phyloP scores from a whole-genome alignment of 2,113 vertebrate species.

The Prunella himalayana region DNA sequence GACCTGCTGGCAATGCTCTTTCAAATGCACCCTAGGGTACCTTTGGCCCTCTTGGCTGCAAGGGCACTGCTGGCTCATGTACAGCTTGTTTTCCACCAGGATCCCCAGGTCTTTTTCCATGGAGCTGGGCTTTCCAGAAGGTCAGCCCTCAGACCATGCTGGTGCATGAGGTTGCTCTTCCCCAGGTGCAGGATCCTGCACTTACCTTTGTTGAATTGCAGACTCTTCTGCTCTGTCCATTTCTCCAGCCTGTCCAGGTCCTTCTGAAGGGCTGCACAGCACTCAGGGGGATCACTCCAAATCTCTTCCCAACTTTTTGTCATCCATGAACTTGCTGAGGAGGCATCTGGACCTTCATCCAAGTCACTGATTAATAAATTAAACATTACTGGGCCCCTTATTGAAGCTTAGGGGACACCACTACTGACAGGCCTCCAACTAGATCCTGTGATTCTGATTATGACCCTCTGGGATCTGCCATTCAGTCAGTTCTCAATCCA shows the following conservation, averaged over 20 bases:
- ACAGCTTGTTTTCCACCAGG: not conserved
- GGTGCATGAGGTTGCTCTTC: not conserved
- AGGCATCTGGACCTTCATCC: not conserved
- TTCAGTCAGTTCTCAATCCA: not conserved
- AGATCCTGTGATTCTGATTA: not conserved
- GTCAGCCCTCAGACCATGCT: not conserved
- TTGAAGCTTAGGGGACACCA: not conserved
- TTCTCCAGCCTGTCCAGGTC: not conserved
- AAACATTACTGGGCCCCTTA: not conserved
- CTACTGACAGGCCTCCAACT: not conserved
- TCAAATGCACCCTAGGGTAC: not conserved
- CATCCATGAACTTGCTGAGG: not conserved
- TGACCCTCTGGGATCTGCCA: not conserved
- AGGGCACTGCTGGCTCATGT: not conserved
- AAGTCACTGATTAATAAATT: not conserved
- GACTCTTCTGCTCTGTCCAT: not conserved
- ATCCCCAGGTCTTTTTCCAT: not conserved
- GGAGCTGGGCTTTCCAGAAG: not conserved
- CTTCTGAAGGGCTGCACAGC: not conserved
- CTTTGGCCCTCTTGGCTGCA: not conserved
- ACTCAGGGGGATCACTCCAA: not conserved
- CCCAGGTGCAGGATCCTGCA: not conserved
- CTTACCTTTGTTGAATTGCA: not conserved
- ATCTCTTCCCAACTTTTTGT: not conserved
- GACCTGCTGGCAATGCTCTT: not conserved